Evolutionary conservation across 2,888 invertebrate genomes (phyloP).

Genomic region (Zelleria hepariella): DNA sequence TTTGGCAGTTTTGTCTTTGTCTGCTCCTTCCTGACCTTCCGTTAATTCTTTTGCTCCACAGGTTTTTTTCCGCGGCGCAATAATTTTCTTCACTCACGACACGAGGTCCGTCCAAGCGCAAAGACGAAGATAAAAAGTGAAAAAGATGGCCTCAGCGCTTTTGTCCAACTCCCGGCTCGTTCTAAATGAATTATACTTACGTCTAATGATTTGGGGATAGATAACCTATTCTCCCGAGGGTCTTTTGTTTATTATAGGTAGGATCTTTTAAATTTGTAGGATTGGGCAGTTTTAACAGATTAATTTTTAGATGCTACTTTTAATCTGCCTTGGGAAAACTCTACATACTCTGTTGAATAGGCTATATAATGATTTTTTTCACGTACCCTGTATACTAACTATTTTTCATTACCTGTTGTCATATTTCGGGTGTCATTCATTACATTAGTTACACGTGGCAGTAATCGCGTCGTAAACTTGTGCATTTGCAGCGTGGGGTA

Average conservation of each 20-base stretch:
- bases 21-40: slow-evolving; percentile 40
- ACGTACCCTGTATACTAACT: no score
- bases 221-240: background rate
- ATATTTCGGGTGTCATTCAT: no score
- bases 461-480: no score
- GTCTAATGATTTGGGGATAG: background rate
- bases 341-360: no score
- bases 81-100: slow-evolving; percentile 47
- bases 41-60: slow-evolving; percentile 28
- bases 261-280: background rate
- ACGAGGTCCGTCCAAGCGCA: slow-evolving; percentile 46
- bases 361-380: no score
- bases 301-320: no score
- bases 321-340: no score
- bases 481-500: no score
- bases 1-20: slow-evolving; percentile 39
- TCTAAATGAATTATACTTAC: background rate
- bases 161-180: slow-evolving; percentile 22
- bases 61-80: slow-evolving; percentile 42
- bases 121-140: slow-evolving; percentile 41
- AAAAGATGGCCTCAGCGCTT: slow-evolving; percentile 52
- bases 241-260: background rate
- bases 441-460: no score
- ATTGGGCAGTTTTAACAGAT: no score
- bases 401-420: no score